Conservation (phyloP, 2,113 vertebrate genomes). For the Mormyrus lacerda region DNA sequence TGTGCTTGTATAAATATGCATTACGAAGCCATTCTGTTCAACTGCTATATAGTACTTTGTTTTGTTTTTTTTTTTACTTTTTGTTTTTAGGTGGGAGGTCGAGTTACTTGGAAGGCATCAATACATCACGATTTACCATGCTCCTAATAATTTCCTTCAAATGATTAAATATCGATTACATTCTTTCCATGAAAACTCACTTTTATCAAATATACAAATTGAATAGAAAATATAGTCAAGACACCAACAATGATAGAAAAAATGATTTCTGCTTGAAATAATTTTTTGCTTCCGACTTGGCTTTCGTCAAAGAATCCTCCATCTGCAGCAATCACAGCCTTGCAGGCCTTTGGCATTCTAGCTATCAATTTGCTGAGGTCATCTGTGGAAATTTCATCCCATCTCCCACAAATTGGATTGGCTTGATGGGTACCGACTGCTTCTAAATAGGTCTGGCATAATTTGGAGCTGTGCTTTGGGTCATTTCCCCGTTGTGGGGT, state of each 20-base stretch:
- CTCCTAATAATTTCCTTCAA: not conserved
- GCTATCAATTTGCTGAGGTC: not conserved
- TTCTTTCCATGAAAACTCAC: not conserved
- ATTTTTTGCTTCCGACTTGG: not conserved
- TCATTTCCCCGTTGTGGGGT: not conserved
- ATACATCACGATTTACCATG: not conserved
- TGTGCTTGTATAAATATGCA: not conserved
- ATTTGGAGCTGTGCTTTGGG: not conserved
- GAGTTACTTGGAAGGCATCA: not conserved
- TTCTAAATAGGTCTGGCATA: not conserved
- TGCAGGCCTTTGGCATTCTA: not conserved
- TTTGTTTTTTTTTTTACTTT: not conserved
- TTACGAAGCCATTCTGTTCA: not conserved
- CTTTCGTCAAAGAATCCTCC: not conserved
- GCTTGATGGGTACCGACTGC: not conserved
- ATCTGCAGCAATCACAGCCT: not conserved
- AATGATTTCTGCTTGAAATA: not conserved
- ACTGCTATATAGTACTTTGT: not conserved
- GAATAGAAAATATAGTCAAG: not conserved
- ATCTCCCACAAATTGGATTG: not conserved
- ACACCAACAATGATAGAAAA: not conserved
- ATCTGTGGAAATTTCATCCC: not conserved
- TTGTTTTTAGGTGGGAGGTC: not conserved
- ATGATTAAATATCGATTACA: not conserved
- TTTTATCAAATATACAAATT: not conserved